phyloP scores from a whole-genome alignment of 1,140 invertebrate genomes.

The Anthonomus grandis region DNA sequence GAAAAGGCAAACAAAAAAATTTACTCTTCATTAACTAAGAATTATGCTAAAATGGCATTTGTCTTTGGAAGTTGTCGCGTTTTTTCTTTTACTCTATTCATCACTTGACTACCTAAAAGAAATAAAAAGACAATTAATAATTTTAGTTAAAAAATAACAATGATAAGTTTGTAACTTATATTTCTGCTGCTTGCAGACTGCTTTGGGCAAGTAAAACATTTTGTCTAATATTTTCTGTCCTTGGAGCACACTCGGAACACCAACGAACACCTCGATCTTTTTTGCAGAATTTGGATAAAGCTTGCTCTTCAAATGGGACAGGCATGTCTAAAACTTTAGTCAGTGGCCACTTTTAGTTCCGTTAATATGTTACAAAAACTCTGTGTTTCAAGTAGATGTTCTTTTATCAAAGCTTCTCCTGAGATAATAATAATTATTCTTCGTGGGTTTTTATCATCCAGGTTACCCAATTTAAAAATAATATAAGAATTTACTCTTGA shows the following conservation, averaged over 20 bases:
- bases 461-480: conserved; percentile 1
- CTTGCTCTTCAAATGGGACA: not conserved
- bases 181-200: conserved; percentile 17
- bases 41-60: too few species aligned
- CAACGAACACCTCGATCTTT: conserved; percentile 10
- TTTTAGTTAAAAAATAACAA: too few species aligned
- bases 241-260: conserved; percentile 1
- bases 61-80: too few species aligned
- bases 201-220: conserved; percentile 7
- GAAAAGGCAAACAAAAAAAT: too few species aligned
- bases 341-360: conserved; percentile 3
- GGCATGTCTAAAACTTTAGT: conserved; percentile 1
- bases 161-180: too few species aligned
- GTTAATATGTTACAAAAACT: not conserved
- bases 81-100: too few species aligned
- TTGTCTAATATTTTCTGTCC: conserved; percentile 6
- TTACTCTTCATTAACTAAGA: too few species aligned
- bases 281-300: not conserved
- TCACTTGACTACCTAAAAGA: too few species aligned
- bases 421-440: too few species aligned
- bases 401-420: too few species aligned
- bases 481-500: conserved; percentile 14
- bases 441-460: not conserved
- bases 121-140: too few species aligned
- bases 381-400: too few species aligned